Conservation (phyloP, 2,888 invertebrate genomes). For the Odontothrips loti region DNA sequence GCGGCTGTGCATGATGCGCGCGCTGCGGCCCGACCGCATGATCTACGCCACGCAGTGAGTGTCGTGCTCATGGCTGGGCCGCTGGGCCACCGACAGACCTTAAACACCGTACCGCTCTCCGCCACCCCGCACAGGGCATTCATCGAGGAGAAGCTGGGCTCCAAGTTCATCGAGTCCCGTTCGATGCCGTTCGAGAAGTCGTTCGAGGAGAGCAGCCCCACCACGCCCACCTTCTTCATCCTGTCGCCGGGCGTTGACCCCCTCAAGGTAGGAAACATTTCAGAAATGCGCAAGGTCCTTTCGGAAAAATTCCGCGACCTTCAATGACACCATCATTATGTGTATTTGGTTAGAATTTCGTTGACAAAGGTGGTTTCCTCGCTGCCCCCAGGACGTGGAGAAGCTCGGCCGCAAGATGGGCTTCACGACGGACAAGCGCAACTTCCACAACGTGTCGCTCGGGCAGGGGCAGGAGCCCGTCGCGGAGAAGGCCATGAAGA, state of each 20-base stretch:
- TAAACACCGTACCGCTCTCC: too few species aligned
- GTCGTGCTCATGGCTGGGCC: neutral
- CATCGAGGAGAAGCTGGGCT: conserved; percentile 83
- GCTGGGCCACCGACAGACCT: neutral
- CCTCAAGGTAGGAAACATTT: conserved; percentile 59
- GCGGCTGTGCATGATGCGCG: conserved; percentile 86
- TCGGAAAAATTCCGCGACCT: too few species aligned
- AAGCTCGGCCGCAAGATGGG: conserved; percentile 75
- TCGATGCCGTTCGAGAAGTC: conserved; percentile 79
- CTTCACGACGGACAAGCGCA: conserved; percentile 71
- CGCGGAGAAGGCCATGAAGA: conserved; percentile 80
- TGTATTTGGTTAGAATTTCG: neutral
- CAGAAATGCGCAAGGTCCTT: neutral
- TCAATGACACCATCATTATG: too few species aligned
- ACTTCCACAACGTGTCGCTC: conserved; percentile 88
- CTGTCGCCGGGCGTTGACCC: conserved; percentile 93
- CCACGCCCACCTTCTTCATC: conserved; percentile 89
- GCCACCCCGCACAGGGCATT: conserved; percentile 56
- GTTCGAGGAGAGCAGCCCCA: conserved; percentile 75
- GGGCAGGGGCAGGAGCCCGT: conserved; percentile 93
- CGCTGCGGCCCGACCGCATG: conserved; percentile 88
- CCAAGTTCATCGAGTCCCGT: conserved; percentile 73
- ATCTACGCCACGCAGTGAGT: conserved; percentile 76
- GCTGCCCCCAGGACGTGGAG: conserved; percentile 68
- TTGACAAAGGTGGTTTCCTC: neutral